Percentiles rank a stretch among this genome's conserved stretches.
Conservation (phyloP, 2,113 vertebrate genomes). For the Rostratula benghalensis region DNA sequence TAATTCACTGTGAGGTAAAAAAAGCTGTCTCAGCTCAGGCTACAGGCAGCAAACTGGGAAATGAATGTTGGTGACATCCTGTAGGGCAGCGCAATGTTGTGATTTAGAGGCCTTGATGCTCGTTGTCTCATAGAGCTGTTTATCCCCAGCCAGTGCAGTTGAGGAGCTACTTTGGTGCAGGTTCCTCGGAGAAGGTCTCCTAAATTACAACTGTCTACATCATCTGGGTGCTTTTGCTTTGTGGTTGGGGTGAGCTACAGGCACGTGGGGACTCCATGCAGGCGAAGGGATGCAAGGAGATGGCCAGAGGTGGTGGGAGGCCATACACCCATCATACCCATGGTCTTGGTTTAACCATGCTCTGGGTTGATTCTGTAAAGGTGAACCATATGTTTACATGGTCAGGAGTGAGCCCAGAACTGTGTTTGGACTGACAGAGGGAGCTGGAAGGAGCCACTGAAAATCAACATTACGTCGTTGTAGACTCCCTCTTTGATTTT, state of each 20-base stretch:
- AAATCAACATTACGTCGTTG: background rate
- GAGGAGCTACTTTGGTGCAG: background rate
- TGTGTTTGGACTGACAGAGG: background rate
- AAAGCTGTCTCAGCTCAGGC: background rate
- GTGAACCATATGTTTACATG: background rate
- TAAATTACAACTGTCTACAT: background rate
- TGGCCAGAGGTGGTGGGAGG: background rate
- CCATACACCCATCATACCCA: background rate
- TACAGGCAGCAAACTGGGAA: background rate
- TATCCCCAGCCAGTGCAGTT: background rate
- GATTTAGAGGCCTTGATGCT: background rate
- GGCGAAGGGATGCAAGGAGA: background rate
- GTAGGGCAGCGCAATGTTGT: fast-evolving
- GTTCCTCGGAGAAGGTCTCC: background rate
- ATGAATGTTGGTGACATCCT: background rate
- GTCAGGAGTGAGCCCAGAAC: background rate
- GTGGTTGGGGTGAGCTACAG: background rate
- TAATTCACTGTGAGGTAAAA: background rate
- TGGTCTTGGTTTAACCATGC: background rate
- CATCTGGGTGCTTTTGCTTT: background rate
- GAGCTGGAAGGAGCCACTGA: background rate
- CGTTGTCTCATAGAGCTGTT: background rate
- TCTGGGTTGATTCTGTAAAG: background rate
- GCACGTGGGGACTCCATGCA: background rate
- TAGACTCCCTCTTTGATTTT: background rate